These are phyloP conservation scores for Forpus xanthops DNA, from an alignment of 2,797 vertebrate genomes.

Conservation along the genomic window DNA sequence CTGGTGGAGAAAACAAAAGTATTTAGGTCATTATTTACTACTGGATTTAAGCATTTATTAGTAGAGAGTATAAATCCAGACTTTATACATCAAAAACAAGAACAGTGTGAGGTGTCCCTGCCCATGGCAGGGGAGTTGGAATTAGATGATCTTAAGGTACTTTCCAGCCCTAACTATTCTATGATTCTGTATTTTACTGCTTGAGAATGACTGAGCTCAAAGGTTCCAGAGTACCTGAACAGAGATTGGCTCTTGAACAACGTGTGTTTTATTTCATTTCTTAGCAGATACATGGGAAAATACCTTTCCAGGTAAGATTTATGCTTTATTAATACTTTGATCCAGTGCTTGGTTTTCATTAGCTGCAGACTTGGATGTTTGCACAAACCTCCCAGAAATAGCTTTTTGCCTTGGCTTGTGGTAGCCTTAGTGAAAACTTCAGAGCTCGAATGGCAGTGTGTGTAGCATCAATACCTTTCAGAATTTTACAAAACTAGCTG, in stretches of 20 bases:
- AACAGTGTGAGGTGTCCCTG: background rate
- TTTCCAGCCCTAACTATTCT: no score
- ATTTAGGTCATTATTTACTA: background rate
- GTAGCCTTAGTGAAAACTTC: background rate
- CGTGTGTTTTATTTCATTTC: background rate
- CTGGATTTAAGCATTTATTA: background rate
- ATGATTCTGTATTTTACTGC: background rate
- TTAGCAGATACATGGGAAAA: background rate
- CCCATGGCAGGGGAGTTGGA: no score
- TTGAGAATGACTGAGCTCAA: background rate
- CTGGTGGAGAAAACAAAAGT: no score
- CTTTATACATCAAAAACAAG: background rate
- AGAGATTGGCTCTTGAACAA: background rate
- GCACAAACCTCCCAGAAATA: background rate
- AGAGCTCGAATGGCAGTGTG: background rate
- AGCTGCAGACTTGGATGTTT: background rate
- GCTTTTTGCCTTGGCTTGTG: background rate
- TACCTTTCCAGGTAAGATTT: background rate
- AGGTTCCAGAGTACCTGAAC: background rate
- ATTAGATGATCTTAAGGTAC: no score
- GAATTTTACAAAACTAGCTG: constrained; percentile 23
- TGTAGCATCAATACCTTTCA: constrained; percentile 5
- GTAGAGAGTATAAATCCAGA: background rate
- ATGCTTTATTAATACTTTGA: background rate
- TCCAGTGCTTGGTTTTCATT: background rate